phyloP scores from a whole-genome alignment of 2,888 invertebrate genomes.

The Augiades crinisus region DNA sequence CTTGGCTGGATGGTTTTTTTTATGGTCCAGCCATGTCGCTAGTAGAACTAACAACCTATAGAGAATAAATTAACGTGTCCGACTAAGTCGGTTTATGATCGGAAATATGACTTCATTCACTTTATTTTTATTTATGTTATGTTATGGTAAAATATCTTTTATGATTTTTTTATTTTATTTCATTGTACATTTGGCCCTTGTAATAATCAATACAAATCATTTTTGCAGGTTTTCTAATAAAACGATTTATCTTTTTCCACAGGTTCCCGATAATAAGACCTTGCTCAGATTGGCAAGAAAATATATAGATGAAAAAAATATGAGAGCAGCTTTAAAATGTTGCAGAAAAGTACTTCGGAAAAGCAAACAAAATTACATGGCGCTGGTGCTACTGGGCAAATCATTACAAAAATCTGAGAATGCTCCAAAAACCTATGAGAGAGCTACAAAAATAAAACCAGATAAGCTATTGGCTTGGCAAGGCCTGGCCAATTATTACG shows the following conservation, averaged over 20 bases:
- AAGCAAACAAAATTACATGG: slow-evolving; percentile 90
- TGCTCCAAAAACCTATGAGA: slow-evolving; percentile 81
- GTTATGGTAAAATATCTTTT: too few relatives aligned
- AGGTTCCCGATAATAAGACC: slow-evolving; percentile 83
- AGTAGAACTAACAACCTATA: too few relatives aligned
- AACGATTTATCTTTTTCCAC: slow-evolving; percentile 38
- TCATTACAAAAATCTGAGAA: slow-evolving; percentile 88
- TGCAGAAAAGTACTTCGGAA: slow-evolving; percentile 88
- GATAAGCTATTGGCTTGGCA: slow-evolving; percentile 85
- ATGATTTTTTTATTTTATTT: too few relatives aligned
- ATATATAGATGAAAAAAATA: slow-evolving; percentile 88
- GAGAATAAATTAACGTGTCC: too few relatives aligned
- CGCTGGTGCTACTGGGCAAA: slow-evolving; percentile 89
- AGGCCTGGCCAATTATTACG: slow-evolving; percentile 89
- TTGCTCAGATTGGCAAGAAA: slow-evolving; percentile 90
- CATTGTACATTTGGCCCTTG: neutral
- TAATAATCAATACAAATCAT: neutral
- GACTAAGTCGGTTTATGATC: too few relatives aligned
- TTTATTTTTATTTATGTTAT: too few relatives aligned
- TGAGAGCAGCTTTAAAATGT: slow-evolving; percentile 84
- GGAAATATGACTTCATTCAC: too few relatives aligned
- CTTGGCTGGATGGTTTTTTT: too few relatives aligned
- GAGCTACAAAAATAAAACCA: slow-evolving; percentile 70
- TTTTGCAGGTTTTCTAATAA: too few relatives aligned
- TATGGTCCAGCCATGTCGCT: too few relatives aligned